Conservation (phyloP, 2,888 invertebrate species). For the Cephus runcator region DNA sequence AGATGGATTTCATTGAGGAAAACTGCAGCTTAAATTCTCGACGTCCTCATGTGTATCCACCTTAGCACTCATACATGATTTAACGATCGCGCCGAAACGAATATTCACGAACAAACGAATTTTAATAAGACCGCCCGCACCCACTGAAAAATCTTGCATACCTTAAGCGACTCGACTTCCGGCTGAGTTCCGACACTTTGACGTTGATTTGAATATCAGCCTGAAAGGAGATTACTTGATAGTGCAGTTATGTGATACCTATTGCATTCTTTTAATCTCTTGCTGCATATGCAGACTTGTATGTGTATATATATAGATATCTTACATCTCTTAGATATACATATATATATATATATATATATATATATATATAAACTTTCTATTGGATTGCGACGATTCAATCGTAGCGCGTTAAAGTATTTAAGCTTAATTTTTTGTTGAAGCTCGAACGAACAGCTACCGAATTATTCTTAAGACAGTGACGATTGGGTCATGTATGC, state of each 20-base stretch:
- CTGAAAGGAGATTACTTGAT: background rate
- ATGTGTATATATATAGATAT: background rate
- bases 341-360: background rate
- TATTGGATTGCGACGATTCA: background rate
- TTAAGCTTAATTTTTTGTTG: background rate
- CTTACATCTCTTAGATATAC: background rate
- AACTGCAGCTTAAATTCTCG: background rate
- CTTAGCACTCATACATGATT: background rate
- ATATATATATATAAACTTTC: background rate
- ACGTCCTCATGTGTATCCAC: background rate
- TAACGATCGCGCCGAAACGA: background rate
- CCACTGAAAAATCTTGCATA: background rate
- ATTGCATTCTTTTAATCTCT: background rate
- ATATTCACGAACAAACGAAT: background rate
- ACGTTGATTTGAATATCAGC: background rate
- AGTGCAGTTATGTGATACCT: background rate
- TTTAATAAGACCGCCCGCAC: background rate
- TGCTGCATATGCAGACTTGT: background rate
- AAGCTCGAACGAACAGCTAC: background rate
- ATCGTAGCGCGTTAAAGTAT: no score
- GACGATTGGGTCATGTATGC: background rate
- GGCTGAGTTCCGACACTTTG: background rate
- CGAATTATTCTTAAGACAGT: background rate
- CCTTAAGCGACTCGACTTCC: background rate
- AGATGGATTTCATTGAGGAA: background rate